Evolutionary conservation across 2,888 invertebrate genomes (phyloP).

Genomic region (Lasioglossum figueresi): DNA sequence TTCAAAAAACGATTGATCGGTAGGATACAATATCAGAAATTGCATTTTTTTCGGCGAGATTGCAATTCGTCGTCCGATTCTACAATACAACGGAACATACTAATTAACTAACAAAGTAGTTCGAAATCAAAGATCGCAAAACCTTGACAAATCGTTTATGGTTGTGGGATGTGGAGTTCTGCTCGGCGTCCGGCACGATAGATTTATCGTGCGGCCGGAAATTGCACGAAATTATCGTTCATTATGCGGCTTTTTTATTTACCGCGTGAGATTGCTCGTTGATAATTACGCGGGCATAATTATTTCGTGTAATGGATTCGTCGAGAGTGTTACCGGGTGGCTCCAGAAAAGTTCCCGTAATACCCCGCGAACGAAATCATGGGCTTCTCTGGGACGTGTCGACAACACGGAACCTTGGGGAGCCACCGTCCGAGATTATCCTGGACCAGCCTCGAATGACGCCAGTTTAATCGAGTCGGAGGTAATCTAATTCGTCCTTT

Average conservation of each 20-base stretch:
- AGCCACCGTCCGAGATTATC: constrained; percentile 67
- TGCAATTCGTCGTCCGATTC: not conserved
- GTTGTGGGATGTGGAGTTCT: constrained; percentile 8
- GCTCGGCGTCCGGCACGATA: not conserved
- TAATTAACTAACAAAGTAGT: not conserved
- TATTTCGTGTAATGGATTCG: constrained; percentile 50
- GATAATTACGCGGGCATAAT: constrained; percentile 48
- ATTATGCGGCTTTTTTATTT: constrained; percentile 27
- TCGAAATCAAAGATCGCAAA: not conserved
- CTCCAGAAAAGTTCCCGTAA: constrained; percentile 44
- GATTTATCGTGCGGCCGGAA: constrained; percentile 18
- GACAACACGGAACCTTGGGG: constrained; percentile 50
- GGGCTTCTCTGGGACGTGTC: constrained; percentile 42
- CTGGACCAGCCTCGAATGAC: constrained; percentile 61
- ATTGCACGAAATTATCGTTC: constrained; percentile 44
- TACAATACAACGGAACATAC: not conserved
- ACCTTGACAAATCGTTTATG: not conserved
- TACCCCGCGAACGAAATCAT: constrained; percentile 51
- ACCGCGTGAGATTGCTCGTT: constrained; percentile 11
- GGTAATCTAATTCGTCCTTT: constrained; percentile 74
- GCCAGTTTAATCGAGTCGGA: constrained; percentile 72
- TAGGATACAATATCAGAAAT: not conserved
- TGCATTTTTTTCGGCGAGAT: no score
- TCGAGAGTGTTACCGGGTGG: constrained; percentile 26
- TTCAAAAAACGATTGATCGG: no score